Base-by-base conservation (phyloP, 92 coral and sea anemone species). In the Plumapathes pennacea region DNA sequence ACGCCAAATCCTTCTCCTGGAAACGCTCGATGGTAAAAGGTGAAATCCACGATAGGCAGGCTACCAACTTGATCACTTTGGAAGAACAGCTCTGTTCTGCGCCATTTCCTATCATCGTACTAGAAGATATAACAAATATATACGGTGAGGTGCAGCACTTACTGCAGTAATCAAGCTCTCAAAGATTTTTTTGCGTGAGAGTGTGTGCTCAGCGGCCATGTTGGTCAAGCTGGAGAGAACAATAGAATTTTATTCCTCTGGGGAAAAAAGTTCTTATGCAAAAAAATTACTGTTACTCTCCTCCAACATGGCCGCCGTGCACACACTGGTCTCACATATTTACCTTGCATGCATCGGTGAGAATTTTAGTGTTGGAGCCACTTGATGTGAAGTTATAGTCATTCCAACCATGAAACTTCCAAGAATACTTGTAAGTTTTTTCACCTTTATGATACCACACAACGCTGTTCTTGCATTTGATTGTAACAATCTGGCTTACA, bases 331-430 rank as follows among this genome's bases (percentile, higher is more conserved):
- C 2, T 32, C 1, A 25, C 24, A 20, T 5, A n/a, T 22, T 7
- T 62, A 94, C 99, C 97, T 81, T 74, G 49, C 99, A 94, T 48
- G 80, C 80, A 51, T 94, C 97, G 37, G 83, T 86, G 9, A 81
- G 9, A 26, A 91, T 86, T 30, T 80, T 69, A 27, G 99, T 89
- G 44, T 48, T 68, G 14, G 58, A 50, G 66, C 74, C 77, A 53
- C 88, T 76, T 37, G 81, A 46, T 33, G 90, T 80, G 40, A 94
- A 94, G 37, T 89, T 66, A 32, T 69, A 70, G 11, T 92, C 96
- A 54, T 71, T 76, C 56, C 91, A 82, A 14, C 99, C 99, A 48
- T 81, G 94, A 67, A 94, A 94, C 32, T 56, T 65, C 87, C 96
- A 82, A 5, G 94, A 86, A 43, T 80, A 94, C 24, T 78, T 71